Conservation (phyloP, 2,888 invertebrate genomes). For the Smittia sp. region DNA sequence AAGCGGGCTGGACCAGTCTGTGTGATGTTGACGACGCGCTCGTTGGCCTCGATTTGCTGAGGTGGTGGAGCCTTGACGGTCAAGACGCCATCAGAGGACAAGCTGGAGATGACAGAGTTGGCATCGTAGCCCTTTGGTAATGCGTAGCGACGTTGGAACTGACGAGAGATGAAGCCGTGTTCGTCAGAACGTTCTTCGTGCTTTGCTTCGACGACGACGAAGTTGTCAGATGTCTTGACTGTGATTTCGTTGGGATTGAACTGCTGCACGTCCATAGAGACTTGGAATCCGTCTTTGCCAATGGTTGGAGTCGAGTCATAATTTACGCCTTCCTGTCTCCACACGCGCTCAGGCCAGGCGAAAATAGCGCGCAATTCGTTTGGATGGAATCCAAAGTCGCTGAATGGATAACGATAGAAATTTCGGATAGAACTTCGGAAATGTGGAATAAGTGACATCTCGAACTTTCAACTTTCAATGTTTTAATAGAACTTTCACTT, state of each 20-base stretch:
- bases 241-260: slow-evolving; percentile 28
- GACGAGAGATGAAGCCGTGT: slow-evolving; percentile 29
- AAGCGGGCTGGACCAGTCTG: background rate
- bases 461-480: too few species aligned
- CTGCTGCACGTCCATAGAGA: background rate
- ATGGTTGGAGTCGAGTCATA: too few species aligned
- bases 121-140: slow-evolving; percentile 18
- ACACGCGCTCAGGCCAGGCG: too few species aligned
- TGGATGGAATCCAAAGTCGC: too few species aligned
- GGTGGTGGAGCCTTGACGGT: slow-evolving; percentile 11
- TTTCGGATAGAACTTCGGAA: too few species aligned
- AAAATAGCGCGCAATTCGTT: too few species aligned
- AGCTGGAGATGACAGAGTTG: slow-evolving; percentile 11
- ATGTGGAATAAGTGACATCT: too few species aligned
- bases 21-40: too few species aligned
- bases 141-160: slow-evolving; percentile 13
- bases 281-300: background rate
- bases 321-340: too few species aligned
- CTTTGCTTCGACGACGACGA: slow-evolving; percentile 15
- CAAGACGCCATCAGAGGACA: slow-evolving; percentile 12
- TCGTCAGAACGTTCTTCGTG: slow-evolving; percentile 27
- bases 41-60: background rate
- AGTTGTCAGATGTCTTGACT: slow-evolving; percentile 13
- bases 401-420: too few species aligned
- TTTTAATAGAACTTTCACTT: too few species aligned